Base-by-base conservation (phyloP, 2,888 invertebrate species). In the Amblyjoppa fuscipennis region DNA sequence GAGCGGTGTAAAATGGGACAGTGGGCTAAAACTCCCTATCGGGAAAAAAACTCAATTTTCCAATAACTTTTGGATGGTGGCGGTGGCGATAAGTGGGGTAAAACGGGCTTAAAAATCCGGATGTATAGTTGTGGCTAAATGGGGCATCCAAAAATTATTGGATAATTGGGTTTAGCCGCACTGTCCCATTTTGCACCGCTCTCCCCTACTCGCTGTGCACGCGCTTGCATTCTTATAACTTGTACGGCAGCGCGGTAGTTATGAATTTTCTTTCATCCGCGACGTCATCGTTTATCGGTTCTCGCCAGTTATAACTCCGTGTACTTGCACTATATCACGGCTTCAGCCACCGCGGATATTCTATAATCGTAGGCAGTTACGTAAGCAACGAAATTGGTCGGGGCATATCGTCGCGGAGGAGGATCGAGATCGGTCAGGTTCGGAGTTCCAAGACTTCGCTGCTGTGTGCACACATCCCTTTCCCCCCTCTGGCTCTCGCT, bases 351-450 rank as follows among this genome's bases (percentile, higher is more conserved):
- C 61, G 31, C 31, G 61, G 25, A 28, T 11, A 31, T 61, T 61
- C 28, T 61, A 31, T 61, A 5, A 61, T 31, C 28, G 34, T 64
- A 31, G 13, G 16, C 31, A 16, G 16, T 64, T 31, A 31, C 31
- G 61, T 34, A 6, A 64, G 61, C 31, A 34, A 34, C 34, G 84
- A 79, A 73, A 84, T 87, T 85, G 83, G 84, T 87, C 83, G 45
- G 16, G 45, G 86, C 59, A 83, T 88, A 85, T 88, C 87, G 89
- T 28, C 59, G 59, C 4, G 25, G 11, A 11, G 59, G 28, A 59
- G 59, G 59, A 59, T 59, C 25, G 25, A 25, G 25, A 59, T 59
- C 28, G 45, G 59, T 59, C 25, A 13, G 28, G 59, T 28, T 59
- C 59, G 59, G 11, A 59, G 59, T 59, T 59, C 28, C 25, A 6